Percentiles rank a stretch among this genome's conserved stretches.
Conservation (phyloP, 2,797 vertebrate species). For the Ispidina lecontei region DNA sequence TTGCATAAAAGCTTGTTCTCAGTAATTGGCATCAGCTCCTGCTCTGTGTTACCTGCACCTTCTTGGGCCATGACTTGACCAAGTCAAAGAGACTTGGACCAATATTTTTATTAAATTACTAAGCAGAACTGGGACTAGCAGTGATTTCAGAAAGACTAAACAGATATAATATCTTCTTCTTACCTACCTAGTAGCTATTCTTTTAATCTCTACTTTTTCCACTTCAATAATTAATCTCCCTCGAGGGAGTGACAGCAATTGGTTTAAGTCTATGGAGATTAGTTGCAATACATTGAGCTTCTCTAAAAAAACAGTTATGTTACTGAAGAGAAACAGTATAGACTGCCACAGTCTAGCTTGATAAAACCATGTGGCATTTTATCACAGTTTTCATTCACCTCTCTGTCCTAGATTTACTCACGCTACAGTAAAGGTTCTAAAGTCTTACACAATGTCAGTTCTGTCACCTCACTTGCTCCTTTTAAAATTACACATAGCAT, state of each 20-base stretch:
- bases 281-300: neutral
- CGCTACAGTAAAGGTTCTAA: neutral
- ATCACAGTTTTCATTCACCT: neutral
- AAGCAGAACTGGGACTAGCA: neutral
- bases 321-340: neutral
- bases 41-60: neutral
- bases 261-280: neutral
- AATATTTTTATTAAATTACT: neutral
- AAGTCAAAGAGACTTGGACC: neutral
- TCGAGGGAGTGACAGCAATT: neutral
- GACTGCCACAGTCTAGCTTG: neutral
- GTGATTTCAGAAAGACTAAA: neutral
- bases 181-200: neutral
- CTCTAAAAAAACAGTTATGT: neutral
- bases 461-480: neutral
- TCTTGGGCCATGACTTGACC: neutral
- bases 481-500: neutral
- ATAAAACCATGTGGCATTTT: neutral
- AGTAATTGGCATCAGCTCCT: neutral
- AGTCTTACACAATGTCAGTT: neutral
- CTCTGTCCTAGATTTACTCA: neutral
- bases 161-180: neutral
- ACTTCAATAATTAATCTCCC: conserved; percentile 22
- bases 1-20: neutral
- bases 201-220: neutral